Percentiles rank a stretch among this genome's conserved stretches.
Evolutionary conservation across 2,113 vertebrate species (phyloP).

Genomic region (Tyrannus savana): DNA sequence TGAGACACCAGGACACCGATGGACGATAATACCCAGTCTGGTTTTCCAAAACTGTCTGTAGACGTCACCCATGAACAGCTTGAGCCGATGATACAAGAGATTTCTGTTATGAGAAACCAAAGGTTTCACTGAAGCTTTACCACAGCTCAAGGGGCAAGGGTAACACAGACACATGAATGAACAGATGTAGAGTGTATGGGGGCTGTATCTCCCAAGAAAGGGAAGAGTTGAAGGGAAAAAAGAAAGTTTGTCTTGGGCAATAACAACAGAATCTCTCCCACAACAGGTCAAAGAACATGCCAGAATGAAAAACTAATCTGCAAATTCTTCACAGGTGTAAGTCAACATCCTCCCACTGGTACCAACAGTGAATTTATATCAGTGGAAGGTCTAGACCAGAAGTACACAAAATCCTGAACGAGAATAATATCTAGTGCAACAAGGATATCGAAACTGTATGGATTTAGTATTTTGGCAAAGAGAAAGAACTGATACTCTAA

Average conservation of each 20-base stretch:
- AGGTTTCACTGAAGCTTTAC: not conserved
- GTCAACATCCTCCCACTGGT: not conserved
- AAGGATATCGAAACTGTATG: not conserved
- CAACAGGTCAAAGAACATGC: not conserved
- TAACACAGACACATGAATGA: not conserved
- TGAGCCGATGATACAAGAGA: slow-evolving; percentile 48
- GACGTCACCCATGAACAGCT: slow-evolving; percentile 69
- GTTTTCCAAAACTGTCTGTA: slow-evolving; percentile 50
- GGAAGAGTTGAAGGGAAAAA: not conserved
- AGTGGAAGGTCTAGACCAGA: not conserved
- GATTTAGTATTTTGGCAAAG: not conserved
- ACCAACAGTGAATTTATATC: not conserved
- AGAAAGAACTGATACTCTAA: not conserved
- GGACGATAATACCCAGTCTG: slow-evolving; percentile 67
- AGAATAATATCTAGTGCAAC: not conserved
- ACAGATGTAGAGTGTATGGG: not conserved
- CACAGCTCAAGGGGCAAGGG: not conserved
- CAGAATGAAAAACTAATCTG: not conserved
- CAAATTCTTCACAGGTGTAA: not conserved
- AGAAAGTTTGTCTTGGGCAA: not conserved
- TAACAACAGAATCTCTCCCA: not conserved
- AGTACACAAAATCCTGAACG: not conserved
- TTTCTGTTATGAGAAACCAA: slow-evolving; percentile 36
- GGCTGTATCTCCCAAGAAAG: not conserved
- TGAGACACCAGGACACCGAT: slow-evolving; percentile 28